Evolutionary conservation across 2,113 vertebrate genomes (phyloP).

Genomic region (Deroptyus accipitrinus): DNA sequence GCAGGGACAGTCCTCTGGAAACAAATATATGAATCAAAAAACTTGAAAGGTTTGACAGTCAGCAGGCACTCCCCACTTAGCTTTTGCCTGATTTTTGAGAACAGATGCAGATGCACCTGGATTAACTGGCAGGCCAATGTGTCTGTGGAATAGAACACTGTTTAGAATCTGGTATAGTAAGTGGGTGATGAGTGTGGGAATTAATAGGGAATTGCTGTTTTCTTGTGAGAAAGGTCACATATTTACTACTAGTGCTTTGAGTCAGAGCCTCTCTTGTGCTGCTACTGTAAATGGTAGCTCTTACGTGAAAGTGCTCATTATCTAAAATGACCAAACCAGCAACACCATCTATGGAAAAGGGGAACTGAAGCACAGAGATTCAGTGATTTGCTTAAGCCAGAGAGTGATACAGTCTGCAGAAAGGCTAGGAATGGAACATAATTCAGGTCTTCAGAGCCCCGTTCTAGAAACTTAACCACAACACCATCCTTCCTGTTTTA

Average conservation of each 20-base stretch:
- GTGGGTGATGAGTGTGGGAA: not conserved
- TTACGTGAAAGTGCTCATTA: not conserved
- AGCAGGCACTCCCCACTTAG: not conserved
- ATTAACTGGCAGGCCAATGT: not conserved
- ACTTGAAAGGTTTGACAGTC: not conserved
- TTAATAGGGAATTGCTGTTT: not conserved
- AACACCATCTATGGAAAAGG: not conserved
- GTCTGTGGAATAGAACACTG: not conserved
- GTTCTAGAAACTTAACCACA: constrained; percentile 48
- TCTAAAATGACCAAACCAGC: not conserved
- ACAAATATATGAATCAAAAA: not conserved
- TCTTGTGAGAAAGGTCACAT: not conserved
- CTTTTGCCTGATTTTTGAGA: not conserved
- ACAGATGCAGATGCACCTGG: not conserved
- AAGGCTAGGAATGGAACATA: not conserved
- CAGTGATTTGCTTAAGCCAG: constrained; percentile 31
- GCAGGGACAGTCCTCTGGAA: not conserved
- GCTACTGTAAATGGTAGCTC: not conserved
- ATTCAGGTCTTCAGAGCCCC: constrained; percentile 16
- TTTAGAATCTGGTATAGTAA: not conserved
- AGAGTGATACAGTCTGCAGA: not conserved
- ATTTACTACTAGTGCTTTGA: not conserved
- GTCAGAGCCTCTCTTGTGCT: not conserved
- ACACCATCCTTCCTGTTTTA: constrained; percentile 65
- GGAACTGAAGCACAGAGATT: constrained; percentile 9